Percentiles rank a stretch among this genome's conserved stretches.
Evolutionary conservation across 2,113 vertebrate species (phyloP).

Genomic region (Varanus komodoensis): DNA sequence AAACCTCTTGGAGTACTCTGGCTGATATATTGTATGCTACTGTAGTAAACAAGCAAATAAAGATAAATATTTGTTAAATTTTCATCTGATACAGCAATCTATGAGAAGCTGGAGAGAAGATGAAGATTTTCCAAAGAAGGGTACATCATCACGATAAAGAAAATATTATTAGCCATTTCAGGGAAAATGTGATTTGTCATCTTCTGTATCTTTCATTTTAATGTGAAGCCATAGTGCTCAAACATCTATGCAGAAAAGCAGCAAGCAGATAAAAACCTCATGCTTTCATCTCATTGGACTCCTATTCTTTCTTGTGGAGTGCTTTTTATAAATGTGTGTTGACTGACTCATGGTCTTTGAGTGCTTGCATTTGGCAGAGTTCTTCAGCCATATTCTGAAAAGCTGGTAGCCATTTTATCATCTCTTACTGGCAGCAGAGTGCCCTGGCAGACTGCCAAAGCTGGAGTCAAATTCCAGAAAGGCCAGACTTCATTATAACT

Average conservation of each 20-base stretch:
- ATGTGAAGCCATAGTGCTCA: background rate
- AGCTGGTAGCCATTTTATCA: constrained; percentile 21
- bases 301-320: background rate
- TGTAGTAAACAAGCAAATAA: background rate
- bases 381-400: constrained; percentile 34
- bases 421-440: constrained; percentile 41
- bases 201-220: background rate
- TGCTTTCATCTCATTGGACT: background rate
- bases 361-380: background rate
- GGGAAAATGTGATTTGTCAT: background rate
- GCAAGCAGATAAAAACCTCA: background rate
- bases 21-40: background rate
- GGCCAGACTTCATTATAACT: constrained; percentile 57
- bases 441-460: constrained; percentile 40
- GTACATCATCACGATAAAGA: background rate
- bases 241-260: background rate
- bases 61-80: background rate
- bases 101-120: background rate
- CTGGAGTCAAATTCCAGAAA: constrained; percentile 56
- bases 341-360: background rate
- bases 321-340: background rate
- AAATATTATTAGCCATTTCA: background rate
- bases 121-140: background rate
- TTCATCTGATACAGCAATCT: background rate
- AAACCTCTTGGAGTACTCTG: background rate